phyloP scores from a whole-genome alignment of 2,797 vertebrate species.

The Okamejei kenojei region DNA sequence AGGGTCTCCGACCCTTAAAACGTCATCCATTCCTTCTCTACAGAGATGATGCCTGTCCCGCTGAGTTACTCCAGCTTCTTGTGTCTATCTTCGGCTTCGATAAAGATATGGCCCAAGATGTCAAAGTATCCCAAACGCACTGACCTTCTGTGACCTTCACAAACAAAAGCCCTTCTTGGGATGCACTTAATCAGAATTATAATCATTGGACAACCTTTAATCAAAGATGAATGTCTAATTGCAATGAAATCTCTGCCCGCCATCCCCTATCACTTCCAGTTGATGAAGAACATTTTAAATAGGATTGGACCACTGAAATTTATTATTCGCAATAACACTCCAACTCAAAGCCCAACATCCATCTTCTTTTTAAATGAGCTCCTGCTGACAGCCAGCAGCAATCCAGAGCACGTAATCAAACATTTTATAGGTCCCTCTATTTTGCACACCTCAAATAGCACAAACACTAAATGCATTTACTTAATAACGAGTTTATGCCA shows the following conservation, averaged over 20 bases:
- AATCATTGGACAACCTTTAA: background rate
- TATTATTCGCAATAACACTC: conserved; percentile 2
- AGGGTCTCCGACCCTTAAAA: too few species aligned
- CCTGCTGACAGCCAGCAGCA: conserved; percentile 14
- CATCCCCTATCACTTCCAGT: background rate
- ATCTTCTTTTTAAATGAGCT: conserved; percentile 18
- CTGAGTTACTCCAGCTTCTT: too few species aligned
- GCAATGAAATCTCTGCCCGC: background rate
- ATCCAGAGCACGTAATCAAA: conserved; percentile 1
- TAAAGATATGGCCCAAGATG: background rate
- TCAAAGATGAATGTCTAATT: conserved; percentile 2
- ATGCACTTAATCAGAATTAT: background rate
- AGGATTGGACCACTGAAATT: conserved; percentile 3
- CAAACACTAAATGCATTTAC: conserved; percentile 29
- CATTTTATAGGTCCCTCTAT: background rate
- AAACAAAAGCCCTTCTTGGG: background rate
- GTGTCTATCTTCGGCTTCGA: too few species aligned
- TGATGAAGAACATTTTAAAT: conserved; percentile 26
- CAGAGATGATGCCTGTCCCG: too few species aligned
- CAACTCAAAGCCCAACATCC: background rate
- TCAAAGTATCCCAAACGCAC: background rate
- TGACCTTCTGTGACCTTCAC: background rate
- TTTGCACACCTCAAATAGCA: conserved; percentile 19
- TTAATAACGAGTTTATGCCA: background rate
- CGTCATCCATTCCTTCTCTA: too few species aligned